A percentile compares a stretch with the other conserved stretches of the same genome.
Conservation (phyloP, 2,113 vertebrate genomes). For the Malurus cyaneus region DNA sequence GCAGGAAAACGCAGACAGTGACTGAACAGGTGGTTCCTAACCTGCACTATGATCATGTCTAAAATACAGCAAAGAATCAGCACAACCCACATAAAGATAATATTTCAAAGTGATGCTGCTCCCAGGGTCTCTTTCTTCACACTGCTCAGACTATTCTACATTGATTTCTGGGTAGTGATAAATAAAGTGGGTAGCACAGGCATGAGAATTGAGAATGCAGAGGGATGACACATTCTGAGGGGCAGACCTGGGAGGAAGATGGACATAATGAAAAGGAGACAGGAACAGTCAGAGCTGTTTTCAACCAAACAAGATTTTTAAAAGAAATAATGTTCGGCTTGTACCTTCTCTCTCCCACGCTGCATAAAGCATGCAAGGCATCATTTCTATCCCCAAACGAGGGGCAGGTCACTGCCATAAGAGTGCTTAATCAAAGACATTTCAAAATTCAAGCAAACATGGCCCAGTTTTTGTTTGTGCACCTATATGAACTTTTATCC, state of each 20-base stretch:
- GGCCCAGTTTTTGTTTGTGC: neutral
- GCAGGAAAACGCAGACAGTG: neutral
- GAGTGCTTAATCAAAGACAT: neutral
- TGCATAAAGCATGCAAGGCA: neutral
- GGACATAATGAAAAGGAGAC: neutral
- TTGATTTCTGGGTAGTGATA: neutral
- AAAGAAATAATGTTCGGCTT: neutral
- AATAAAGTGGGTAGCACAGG: neutral
- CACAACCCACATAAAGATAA: neutral
- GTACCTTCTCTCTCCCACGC: neutral
- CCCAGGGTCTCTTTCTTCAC: neutral
- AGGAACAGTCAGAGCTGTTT: neutral
- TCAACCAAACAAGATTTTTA: neutral
- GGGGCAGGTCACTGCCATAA: neutral
- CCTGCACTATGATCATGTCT: neutral
- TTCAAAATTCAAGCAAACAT: neutral
- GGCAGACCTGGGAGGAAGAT: neutral
- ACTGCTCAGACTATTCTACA: neutral
- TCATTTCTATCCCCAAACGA: neutral
- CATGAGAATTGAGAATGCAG: neutral
- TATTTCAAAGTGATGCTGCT: slow-evolving; percentile 1
- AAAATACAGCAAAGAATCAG: neutral
- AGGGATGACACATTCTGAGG: neutral
- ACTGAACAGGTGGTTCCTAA: neutral
- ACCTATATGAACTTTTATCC: neutral